Base-by-base conservation (phyloP, 1,140 invertebrate species). In the Steinernema feltiae region DNA sequence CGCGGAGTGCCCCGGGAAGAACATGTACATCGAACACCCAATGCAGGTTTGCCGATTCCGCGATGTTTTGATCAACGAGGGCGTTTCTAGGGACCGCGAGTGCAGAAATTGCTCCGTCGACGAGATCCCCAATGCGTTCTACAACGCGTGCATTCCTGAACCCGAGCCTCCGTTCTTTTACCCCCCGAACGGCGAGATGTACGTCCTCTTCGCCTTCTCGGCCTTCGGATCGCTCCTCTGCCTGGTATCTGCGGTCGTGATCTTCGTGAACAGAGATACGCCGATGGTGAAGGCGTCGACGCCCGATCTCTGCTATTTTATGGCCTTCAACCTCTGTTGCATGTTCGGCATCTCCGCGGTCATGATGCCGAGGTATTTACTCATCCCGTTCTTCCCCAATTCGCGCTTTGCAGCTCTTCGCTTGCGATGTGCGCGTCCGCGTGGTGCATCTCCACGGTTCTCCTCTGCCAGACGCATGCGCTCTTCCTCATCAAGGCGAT, bases 361-460 rank as follows among this genome's bases (percentile, higher is more conserved):
- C 24, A 63, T 63, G 24, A 15, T 63, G 53, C 53, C 53, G 15
- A 63, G 53, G 41, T 46, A 12, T 12, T 7, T 46, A 12, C 41
- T 46, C n/a, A n/a, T 7, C 41, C n/a, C 41, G 7, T 46, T 46
- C 41, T n/a, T 12, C n/a, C 7, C 7, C 7, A 46, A 7, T 46
- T n/a, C 7, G 41, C 41, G n/a, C n/a, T n/a, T 46, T 46, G 7
- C 69, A 70, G 27, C 21, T 71, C 70, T 21, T 71, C 70, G 7
- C 21, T 53, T 7, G 32, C 3, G 32, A 53, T 71, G 70, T 71
- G 70, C 70, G 29, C 32, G 7, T 71, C 46, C 15, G 32, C 29
- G 70, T 71, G 70, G 70, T 12, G 32, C 32, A 15, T 71, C 21
- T 71, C 70, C 32, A 71, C 70, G 29, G 24, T 53, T n/a, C 70